Conservation (phyloP, 2,888 invertebrate species). For the Trilocha varians region DNA sequence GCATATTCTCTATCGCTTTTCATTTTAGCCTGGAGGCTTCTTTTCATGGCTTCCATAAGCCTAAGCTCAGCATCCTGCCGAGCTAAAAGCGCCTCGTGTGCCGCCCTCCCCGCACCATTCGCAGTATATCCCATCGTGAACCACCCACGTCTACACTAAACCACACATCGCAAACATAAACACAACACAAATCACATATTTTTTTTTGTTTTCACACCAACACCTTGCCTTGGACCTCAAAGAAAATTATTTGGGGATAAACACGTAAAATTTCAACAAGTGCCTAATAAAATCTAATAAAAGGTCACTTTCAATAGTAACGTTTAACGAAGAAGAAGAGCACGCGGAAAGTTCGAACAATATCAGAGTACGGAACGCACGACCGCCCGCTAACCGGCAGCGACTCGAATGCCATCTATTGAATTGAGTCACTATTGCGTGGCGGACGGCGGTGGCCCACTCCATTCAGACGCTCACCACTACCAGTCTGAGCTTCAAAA, state of each 20-base stretch:
- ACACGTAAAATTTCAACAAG: too few relatives aligned
- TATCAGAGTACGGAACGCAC: conserved; percentile 24
- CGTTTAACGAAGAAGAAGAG: conserved; percentile 22
- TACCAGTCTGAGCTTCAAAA: too few relatives aligned
- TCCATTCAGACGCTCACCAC: conserved; percentile 13
- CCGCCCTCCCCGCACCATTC: conserved; percentile 88
- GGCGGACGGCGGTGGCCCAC: conserved; percentile 21
- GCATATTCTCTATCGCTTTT: conserved; percentile 95
- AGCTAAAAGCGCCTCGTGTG: conserved; percentile 91
- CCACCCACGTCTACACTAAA: conserved; percentile 37
- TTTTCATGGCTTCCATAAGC: conserved; percentile 92
- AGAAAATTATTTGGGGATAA: conserved; percentile 30
- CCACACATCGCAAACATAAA: conserved; percentile 57
- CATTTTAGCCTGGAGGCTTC: conserved; percentile 88
- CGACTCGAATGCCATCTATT: conserved; percentile 58
- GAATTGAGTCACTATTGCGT: conserved; percentile 21
- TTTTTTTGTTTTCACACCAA: conserved; percentile 57
- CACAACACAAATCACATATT: conserved; percentile 65
- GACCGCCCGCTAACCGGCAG: conserved; percentile 45
- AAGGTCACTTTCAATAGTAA: conserved; percentile 30
- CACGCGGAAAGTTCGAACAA: conserved; percentile 12
- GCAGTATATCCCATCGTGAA: conserved; percentile 87
- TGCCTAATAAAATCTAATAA: conserved; percentile 32
- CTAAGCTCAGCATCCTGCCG: conserved; percentile 95
- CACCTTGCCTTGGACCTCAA: conserved; percentile 38